phyloP scores from a whole-genome alignment of 2,888 invertebrate species.

The Catocala sponsa region DNA sequence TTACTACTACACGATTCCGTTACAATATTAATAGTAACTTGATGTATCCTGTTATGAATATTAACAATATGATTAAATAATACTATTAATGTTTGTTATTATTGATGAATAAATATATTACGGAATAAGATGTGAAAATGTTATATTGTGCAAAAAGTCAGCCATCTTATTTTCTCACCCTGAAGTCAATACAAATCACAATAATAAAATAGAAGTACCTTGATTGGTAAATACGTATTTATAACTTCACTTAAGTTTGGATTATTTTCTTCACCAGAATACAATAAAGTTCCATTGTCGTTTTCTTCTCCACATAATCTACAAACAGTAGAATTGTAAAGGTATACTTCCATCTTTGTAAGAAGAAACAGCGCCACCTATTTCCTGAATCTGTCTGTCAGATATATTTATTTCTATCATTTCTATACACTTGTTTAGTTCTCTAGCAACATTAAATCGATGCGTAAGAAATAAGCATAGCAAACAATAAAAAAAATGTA shows the following conservation, averaged over 20 bases:
- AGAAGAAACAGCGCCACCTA: slow-evolving; percentile 74
- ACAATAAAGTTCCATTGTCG: slow-evolving; percentile 90
- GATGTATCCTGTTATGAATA: slow-evolving; percentile 7
- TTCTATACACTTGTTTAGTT: slow-evolving; percentile 17
- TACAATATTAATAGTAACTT: background rate
- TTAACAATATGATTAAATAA: slow-evolving; percentile 6
- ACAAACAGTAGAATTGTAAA: slow-evolving; percentile 91
- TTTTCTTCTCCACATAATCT: slow-evolving; percentile 93
- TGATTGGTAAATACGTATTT: slow-evolving; percentile 92
- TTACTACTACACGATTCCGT: slow-evolving; percentile 2
- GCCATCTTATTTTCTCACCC: slow-evolving; percentile 72
- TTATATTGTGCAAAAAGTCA: slow-evolving; percentile 50
- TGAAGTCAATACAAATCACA: slow-evolving; percentile 83
- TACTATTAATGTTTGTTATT: background rate
- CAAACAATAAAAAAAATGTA: too few relatives aligned
- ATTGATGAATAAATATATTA: slow-evolving; percentile 5
- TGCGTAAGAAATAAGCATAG: too few relatives aligned
- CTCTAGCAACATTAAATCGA: slow-evolving; percentile 8
- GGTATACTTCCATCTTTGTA: slow-evolving; percentile 81
- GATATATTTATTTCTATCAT: background rate
- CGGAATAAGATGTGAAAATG: slow-evolving; percentile 41
- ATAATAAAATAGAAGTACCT: slow-evolving; percentile 85
- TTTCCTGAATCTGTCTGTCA: slow-evolving; percentile 60
- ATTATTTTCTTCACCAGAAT: slow-evolving; percentile 86
- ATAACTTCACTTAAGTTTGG: slow-evolving; percentile 90